Percentiles rank a stretch among this genome's conserved stretches.
Evolutionary conservation across 2,113 vertebrate species (phyloP).

Genomic region (Dicrurus megarhynchus): DNA sequence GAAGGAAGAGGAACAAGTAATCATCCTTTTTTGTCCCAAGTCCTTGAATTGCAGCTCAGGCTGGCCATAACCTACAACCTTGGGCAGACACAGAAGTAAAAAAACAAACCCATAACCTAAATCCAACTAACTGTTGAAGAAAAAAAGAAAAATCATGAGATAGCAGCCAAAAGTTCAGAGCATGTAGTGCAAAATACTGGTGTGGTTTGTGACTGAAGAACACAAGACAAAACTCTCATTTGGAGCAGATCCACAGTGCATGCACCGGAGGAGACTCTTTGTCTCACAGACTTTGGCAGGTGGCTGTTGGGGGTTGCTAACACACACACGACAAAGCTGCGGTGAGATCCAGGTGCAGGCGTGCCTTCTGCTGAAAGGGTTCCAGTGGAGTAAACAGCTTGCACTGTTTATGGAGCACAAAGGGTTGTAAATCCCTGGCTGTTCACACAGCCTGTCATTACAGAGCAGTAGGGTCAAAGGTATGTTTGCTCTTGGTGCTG

Average conservation of each 20-base stretch:
- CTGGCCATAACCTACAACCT: neutral
- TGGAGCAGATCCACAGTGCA: rapidly evolving
- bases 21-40: neutral
- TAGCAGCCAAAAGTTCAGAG: neutral
- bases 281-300: neutral
- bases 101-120: no score
- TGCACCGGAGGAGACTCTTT: neutral
- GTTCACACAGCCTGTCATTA: neutral
- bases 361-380: neutral
- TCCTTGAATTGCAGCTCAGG: neutral
- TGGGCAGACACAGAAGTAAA: neutral
- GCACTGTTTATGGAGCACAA: neutral
- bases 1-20: neutral
- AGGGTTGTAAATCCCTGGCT: neutral
- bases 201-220: neutral
- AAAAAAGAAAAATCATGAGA: neutral
- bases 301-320: neutral
- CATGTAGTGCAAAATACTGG: rapidly evolving
- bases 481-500: neutral
- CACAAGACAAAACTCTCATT: rapidly evolving
- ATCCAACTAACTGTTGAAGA: neutral
- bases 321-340: neutral
- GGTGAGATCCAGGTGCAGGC: neutral
- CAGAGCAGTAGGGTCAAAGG: neutral
- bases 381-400: neutral